phyloP scores from a whole-genome alignment of 2,797 vertebrate species.

The Peromyscus aztecus region DNA sequence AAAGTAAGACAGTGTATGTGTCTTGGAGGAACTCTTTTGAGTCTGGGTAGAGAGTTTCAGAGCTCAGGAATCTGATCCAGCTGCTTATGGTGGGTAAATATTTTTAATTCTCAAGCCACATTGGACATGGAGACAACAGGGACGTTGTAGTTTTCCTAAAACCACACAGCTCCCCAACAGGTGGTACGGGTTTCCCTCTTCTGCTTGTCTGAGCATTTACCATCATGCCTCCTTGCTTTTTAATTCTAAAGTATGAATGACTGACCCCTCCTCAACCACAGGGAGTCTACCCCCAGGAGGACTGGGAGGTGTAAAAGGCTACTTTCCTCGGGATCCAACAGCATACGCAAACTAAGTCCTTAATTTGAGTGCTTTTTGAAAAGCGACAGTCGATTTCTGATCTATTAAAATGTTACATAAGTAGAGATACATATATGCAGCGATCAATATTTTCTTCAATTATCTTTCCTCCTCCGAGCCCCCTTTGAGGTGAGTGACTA shows the following conservation, averaged over 20 bases:
- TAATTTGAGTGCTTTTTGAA: constrained; percentile 25
- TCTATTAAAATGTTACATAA: constrained; percentile 52
- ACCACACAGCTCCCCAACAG: neutral
- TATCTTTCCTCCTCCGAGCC: constrained; percentile 36
- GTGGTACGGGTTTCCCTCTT: neutral
- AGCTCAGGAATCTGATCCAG: accelerated
- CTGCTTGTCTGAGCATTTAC: neutral
- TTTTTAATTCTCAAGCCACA: accelerated
- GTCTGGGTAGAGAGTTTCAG: neutral
- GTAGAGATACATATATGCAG: constrained; percentile 78
- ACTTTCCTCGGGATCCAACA: neutral
- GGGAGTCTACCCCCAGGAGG: neutral
- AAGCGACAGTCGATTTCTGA: constrained; percentile 45
- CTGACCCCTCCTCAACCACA: neutral
- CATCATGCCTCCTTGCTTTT: neutral
- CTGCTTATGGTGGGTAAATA: accelerated
- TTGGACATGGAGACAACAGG: neutral
- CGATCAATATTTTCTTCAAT: constrained; percentile 65
- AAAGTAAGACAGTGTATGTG: accelerated
- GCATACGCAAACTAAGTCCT: constrained; percentile 2
- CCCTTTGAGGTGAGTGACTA: constrained; percentile 70
- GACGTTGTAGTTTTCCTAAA: neutral
- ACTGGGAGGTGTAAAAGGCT: neutral
- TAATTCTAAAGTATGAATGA: neutral
- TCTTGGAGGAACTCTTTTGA: accelerated